These are phyloP conservation scores for Salarias fasciatus DNA, from an alignment of 2,797 vertebrate species.

Conservation along the genomic window DNA sequence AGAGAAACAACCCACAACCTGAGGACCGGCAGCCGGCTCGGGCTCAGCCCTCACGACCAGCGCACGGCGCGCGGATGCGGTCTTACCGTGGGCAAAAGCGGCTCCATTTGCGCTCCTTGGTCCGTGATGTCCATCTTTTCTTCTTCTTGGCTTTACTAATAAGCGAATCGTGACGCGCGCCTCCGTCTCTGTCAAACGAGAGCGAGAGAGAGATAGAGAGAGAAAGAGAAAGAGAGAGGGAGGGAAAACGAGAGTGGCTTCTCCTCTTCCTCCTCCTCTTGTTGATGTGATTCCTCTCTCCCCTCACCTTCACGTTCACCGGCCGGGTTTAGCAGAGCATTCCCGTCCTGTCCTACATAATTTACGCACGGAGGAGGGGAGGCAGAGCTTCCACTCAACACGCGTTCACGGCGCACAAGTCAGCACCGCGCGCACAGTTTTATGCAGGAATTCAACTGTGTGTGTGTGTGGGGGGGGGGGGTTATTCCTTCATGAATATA, in stretches of 20 bases:
- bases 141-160: slow-evolving; percentile 48
- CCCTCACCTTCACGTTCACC: slow-evolving; percentile 29
- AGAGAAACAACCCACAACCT: no score
- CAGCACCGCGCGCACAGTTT: slow-evolving; percentile 31
- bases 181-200: slow-evolving; percentile 25
- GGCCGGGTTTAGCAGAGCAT: slow-evolving; percentile 52
- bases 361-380: slow-evolving; percentile 76
- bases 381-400: slow-evolving; percentile 58
- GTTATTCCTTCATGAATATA: background rate
- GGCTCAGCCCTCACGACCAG: no score
- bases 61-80: background rate
- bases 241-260: slow-evolving; percentile 6
- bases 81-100: slow-evolving; percentile 94
- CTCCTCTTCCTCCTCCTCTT: background rate
- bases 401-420: slow-evolving; percentile 58
- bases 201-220: slow-evolving; percentile 3
- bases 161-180: slow-evolving; percentile 47
- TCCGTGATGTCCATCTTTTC: slow-evolving; percentile 94
- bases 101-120: slow-evolving; percentile 98
- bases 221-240: background rate
- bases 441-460: background rate
- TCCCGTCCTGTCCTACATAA: slow-evolving; percentile 76
- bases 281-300: background rate
- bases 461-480: background rate
- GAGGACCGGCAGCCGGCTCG: no score